Percentiles rank a stretch among this genome's conserved stretches.
These are phyloP conservation scores for Nothocercus julius DNA, from an alignment of 2,113 vertebrate genomes.

Conservation along the genomic window DNA sequence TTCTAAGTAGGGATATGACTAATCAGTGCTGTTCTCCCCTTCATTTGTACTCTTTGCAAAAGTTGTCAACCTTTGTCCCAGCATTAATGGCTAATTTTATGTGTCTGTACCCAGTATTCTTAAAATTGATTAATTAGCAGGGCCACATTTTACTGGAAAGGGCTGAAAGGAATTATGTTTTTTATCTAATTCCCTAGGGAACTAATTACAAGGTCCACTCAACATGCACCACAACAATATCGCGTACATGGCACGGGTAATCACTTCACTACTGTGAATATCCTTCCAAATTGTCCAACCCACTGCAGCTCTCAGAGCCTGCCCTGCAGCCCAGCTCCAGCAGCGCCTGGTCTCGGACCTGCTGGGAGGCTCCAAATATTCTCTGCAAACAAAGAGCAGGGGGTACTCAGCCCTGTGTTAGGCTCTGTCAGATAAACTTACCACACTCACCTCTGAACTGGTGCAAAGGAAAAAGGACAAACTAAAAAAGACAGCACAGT, in stretches of 20 bases:
- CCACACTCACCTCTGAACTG: neutral
- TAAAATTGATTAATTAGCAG: slow-evolving; percentile 57
- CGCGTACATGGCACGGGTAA: slow-evolving; percentile 13
- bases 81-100: slow-evolving; percentile 31
- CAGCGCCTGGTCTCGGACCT: neutral
- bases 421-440: neutral
- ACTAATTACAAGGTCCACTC: slow-evolving; percentile 52
- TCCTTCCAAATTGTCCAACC: slow-evolving; percentile 17
- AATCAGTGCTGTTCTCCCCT: slow-evolving; percentile 23
- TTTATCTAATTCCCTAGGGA: slow-evolving; percentile 51
- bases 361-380: neutral
- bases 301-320: neutral
- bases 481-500: neutral
- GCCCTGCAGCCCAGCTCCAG: neutral
- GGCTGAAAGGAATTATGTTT: slow-evolving; percentile 28
- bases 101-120: slow-evolving; percentile 20
- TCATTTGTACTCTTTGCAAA: slow-evolving; percentile 15
- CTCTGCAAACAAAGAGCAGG: neutral
- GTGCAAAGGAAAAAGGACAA: neutral
- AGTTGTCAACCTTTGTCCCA: slow-evolving; percentile 44
- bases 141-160: slow-evolving; percentile 39
- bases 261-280: slow-evolving; percentile 57
- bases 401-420: neutral
- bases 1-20: slow-evolving; percentile 25
- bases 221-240: slow-evolving; percentile 21